Conservation (phyloP, 1,140 invertebrate genomes). For the Brachionus asplanchnoidis region DNA sequence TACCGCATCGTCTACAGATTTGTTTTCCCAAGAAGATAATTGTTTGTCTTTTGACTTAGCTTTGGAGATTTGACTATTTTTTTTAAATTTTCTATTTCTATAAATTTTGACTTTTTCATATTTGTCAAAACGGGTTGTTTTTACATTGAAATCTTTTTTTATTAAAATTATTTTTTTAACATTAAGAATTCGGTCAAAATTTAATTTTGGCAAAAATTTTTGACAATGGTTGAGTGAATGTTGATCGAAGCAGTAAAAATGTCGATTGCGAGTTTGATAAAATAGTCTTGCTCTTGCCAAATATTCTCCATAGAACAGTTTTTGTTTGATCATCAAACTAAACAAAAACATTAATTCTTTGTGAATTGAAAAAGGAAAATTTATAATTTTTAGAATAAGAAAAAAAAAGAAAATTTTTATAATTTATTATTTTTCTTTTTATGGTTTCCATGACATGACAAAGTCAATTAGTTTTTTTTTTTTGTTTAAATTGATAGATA, state of each 20-base stretch:
- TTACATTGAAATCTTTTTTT: not conserved
- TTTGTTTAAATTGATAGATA: not conserved
- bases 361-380: not conserved
- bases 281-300: not conserved
- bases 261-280: not conserved
- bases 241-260: not conserved
- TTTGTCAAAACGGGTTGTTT: not conserved
- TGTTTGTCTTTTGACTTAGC: not conserved
- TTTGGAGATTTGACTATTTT: not conserved
- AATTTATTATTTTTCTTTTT: not conserved
- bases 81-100: not conserved
- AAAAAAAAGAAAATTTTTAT: not conserved
- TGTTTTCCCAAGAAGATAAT: not conserved
- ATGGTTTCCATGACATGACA: not conserved
- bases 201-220: not conserved
- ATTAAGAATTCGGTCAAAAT: not conserved
- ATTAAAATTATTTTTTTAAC: not conserved
- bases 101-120: not conserved
- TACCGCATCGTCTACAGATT: too few species aligned
- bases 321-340: not conserved
- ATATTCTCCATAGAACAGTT: not conserved
- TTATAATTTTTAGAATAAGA: not conserved
- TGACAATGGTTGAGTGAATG: not conserved
- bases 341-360: not conserved
- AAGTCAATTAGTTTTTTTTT: not conserved